Percentiles rank a stretch among this genome's conserved stretches.
These are phyloP conservation scores for Eumerus sabulonum DNA, from an alignment of 2,888 invertebrate species.

Conservation along the genomic window DNA sequence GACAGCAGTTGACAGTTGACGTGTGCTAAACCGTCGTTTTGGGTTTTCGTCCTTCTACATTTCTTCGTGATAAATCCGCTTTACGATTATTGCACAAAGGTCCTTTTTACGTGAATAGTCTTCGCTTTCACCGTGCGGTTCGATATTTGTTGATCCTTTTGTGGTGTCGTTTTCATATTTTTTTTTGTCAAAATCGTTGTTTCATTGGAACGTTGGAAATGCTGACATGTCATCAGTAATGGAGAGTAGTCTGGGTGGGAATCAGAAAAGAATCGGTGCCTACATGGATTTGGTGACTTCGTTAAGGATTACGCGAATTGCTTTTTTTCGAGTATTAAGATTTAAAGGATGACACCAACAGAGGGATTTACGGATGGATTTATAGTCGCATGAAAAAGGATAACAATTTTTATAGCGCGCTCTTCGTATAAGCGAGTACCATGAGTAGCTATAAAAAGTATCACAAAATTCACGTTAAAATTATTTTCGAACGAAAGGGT, in stretches of 20 bases:
- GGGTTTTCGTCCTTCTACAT: slow-evolving; percentile 14
- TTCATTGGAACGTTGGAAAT: slow-evolving; percentile 2
- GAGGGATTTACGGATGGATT: too few relatives aligned
- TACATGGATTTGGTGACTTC: slow-evolving; percentile 64
- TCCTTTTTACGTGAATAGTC: slow-evolving; percentile 1
- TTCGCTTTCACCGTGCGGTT: too few relatives aligned
- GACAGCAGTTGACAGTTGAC: slow-evolving; percentile 28
- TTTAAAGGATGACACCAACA: slow-evolving; percentile 30
- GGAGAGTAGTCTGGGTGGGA: background rate
- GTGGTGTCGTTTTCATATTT: background rate
- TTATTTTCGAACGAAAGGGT: too few relatives aligned
- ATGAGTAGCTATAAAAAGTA: too few relatives aligned
- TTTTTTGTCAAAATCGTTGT: slow-evolving; percentile 11
- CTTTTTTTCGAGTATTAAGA: slow-evolving; percentile 40
- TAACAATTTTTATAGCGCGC: too few relatives aligned
- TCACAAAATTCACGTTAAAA: too few relatives aligned
- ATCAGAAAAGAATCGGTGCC: slow-evolving; percentile 21
- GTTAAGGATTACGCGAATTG: slow-evolving; percentile 55
- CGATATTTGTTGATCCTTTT: too few relatives aligned
- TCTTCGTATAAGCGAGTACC: too few relatives aligned
- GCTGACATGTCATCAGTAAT: slow-evolving; percentile 16
- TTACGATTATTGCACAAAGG: slow-evolving; percentile 58
- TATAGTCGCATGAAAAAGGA: too few relatives aligned
- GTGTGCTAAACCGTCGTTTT: slow-evolving; percentile 22
- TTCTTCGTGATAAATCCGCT: slow-evolving; percentile 50